Conservation (phyloP, 2,797 vertebrate species). For the Acrossocheilus fasciatus region DNA sequence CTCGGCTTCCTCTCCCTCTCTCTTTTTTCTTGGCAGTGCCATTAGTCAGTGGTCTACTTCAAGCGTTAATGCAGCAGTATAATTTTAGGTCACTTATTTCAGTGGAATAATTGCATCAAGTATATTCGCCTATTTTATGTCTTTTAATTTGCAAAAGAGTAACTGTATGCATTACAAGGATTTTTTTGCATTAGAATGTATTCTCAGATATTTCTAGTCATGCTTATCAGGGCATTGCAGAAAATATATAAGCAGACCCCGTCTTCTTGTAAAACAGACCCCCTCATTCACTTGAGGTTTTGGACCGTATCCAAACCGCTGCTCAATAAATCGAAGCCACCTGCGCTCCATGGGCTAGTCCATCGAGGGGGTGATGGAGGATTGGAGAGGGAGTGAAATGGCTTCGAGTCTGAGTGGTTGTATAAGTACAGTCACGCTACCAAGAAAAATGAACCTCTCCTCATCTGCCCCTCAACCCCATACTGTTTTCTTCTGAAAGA, state of each 20-base stretch:
- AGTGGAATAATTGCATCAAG: slow-evolving; percentile 14
- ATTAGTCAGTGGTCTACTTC: slow-evolving; percentile 23
- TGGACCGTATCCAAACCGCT: slow-evolving; percentile 9
- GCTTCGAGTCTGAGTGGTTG: slow-evolving; percentile 48
- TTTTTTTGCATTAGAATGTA: background rate
- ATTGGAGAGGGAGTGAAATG: background rate
- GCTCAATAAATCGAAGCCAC: slow-evolving; percentile 59
- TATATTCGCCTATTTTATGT: background rate
- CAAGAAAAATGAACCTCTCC: slow-evolving; percentile 60
- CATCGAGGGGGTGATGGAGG: slow-evolving; percentile 13
- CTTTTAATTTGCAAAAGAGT: background rate
- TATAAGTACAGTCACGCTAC: slow-evolving; percentile 59
- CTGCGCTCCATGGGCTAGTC: slow-evolving; percentile 50
- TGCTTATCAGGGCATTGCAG: slow-evolving; percentile 7
- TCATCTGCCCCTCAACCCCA: slow-evolving; percentile 34
- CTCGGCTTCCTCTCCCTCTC: slow-evolving; percentile 8
- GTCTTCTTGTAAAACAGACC: slow-evolving; percentile 19
- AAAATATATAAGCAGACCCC: slow-evolving; percentile 23
- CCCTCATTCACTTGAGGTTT: slow-evolving; percentile 19
- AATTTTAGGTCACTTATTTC: slow-evolving; percentile 32
- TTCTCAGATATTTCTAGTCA: slow-evolving; percentile 4
- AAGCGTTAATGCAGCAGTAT: slow-evolving; percentile 5
- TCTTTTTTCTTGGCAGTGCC: slow-evolving; percentile 31
- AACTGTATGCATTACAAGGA: background rate
- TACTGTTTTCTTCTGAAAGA: slow-evolving; percentile 36